A percentile compares a stretch with the other conserved stretches of the same genome.
These are phyloP conservation scores for Camponotus floridanus DNA, from an alignment of 1,140 invertebrate genomes.

Conservation along the genomic window DNA sequence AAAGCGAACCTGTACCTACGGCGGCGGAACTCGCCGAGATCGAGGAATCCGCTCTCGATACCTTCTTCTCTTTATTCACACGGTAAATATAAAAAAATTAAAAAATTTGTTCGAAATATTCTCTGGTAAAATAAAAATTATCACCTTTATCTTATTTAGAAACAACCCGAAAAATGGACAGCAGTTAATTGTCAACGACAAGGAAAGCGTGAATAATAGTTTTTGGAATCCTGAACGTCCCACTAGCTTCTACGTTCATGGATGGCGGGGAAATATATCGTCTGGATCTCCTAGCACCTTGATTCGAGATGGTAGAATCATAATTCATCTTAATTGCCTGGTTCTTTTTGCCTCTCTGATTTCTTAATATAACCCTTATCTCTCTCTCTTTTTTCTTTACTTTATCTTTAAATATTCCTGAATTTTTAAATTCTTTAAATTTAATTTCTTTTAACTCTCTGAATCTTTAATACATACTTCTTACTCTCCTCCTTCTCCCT, in stretches of 20 bases:
- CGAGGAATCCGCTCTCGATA: fast-evolving
- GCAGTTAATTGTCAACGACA: neutral
- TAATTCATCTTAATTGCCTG: neutral
- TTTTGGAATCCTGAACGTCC: conserved; percentile 52
- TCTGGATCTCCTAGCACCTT: conserved; percentile 17
- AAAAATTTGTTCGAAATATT: neutral
- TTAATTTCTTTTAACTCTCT: neutral
- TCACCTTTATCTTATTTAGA: conserved; percentile 17
- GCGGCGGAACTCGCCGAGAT: neutral
- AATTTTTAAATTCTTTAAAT: neutral
- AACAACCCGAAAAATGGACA: conserved; percentile 24
- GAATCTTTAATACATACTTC: conserved; percentile 1
- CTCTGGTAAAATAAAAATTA: neutral
- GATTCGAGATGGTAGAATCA: conserved; percentile 69
- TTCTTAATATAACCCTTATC: neutral
- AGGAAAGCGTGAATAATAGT: neutral
- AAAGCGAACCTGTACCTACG: neutral
- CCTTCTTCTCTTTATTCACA: conserved; percentile 56
- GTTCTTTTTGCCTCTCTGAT: neutral
- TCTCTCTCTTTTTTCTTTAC: neutral
- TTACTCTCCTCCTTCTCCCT: neutral
- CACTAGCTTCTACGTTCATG: conserved; percentile 74
- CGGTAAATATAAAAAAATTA: conserved; percentile 42
- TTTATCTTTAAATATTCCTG: conserved; percentile 4
- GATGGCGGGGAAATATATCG: conserved; percentile 66